Conservation (phyloP, 2,113 vertebrate genomes). For the Lepisosteus osseus region DNA sequence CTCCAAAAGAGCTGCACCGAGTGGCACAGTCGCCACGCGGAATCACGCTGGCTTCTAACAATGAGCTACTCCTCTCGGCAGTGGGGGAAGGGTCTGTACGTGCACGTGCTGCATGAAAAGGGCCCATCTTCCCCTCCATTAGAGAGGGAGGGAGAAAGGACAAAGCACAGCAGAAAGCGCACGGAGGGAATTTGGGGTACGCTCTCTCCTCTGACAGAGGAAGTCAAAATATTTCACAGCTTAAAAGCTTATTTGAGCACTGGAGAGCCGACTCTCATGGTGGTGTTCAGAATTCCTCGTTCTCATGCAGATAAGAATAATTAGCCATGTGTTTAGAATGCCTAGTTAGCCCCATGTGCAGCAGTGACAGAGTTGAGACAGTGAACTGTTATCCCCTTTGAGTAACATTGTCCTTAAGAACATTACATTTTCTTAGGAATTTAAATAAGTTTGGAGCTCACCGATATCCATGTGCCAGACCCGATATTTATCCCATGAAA, state of each 20-base stretch:
- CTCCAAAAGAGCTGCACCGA: conserved; percentile 12
- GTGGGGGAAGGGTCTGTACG: conserved; percentile 18
- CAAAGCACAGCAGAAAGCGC: background rate
- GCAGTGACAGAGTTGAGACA: too few species aligned
- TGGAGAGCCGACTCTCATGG: background rate
- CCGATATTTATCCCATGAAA: too few species aligned
- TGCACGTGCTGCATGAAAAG: conserved; percentile 35
- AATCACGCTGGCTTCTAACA: conserved; percentile 21
- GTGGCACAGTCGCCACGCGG: background rate
- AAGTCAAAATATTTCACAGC: conserved; percentile 21
- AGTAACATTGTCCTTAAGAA: too few species aligned
- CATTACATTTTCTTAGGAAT: too few species aligned
- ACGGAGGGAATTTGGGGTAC: background rate
- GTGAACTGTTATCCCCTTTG: too few species aligned
- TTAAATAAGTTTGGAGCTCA: too few species aligned
- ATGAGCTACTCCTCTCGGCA: conserved; percentile 23
- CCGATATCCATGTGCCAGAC: too few species aligned
- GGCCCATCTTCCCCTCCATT: conserved; percentile 30
- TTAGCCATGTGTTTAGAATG: too few species aligned
- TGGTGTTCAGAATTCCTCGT: too few species aligned
- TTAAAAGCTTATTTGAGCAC: conserved; percentile 29
- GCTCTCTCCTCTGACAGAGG: conserved; percentile 14
- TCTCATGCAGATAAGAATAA: too few species aligned
- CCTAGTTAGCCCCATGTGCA: too few species aligned
- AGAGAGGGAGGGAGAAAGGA: conserved; percentile 8